Evolutionary conservation across 1,140 invertebrate genomes (phyloP), one percentile per base, ranked within the genome.

Genomic region (Glossosoma conforme): DNA sequence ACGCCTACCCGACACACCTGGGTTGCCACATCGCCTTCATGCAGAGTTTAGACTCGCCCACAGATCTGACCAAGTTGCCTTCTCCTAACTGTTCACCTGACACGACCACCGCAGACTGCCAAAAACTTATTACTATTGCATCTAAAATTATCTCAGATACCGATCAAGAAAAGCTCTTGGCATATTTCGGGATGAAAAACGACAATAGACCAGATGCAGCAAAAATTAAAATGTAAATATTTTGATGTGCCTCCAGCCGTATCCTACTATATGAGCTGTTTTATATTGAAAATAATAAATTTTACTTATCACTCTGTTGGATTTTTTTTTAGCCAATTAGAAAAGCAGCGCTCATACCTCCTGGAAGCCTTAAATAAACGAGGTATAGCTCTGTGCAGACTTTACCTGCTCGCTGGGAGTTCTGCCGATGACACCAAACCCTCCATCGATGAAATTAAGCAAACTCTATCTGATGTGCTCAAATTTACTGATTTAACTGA

Each of bases 401-500:
- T 89, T 32, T 77, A 77, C 40, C 61, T 80, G 4, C 72, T 63
- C 35, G 64, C 51, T 50, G 54, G 44, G 59, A 61, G 13, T 60
- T 53, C 56, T 47, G 69, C 58, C 44, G 59, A 45, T 24, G 66
- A 53, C 20, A 71, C 60, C 61, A 72, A 70, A 50, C 62, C 61
- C 49, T 68, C 64, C 11, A 56, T 80, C 21, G 76, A 80, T 22
- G 73, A 79, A 25, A 77, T 91, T 20, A 76, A 80, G 42, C 72
- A 77, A 33, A 75, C 86, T 18, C 82, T 84, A 71, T 69, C 71
- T 35, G 85, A 89, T 59, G 69, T 92, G 25, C 77, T 85, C 36
- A 88, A 89, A 66, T 91, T 87, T 67, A 75, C 80, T 22, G 91
- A 94, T 67, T 69, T 83, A 13, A 81, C 72, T 33, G 91, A 95